These are phyloP conservation scores for Cyclopterus lumpus DNA, from an alignment of 2,797 vertebrate genomes.

Conservation along the genomic window DNA sequence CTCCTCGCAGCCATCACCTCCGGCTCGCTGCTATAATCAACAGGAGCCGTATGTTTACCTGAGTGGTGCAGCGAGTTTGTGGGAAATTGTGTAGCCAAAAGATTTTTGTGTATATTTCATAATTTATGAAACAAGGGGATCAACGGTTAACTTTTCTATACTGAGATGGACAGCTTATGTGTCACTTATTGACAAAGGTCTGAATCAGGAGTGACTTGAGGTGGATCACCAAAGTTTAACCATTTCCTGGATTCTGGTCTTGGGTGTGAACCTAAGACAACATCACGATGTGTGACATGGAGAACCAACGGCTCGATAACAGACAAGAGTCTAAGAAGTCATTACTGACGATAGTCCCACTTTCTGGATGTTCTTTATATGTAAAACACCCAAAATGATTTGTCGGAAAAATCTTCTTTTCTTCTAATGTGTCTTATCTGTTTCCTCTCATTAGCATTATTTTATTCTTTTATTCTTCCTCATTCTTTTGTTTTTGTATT, in stretches of 20 bases:
- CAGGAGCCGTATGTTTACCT: constrained; percentile 19
- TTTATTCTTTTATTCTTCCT: neutral
- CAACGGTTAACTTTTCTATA: neutral
- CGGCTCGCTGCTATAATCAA: constrained; percentile 29
- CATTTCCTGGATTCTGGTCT: constrained; percentile 26
- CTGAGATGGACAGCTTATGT: neutral
- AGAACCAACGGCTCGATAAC: constrained; percentile 14
- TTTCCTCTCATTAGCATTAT: neutral
- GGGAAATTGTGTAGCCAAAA: neutral
- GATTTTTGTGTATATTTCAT: neutral
- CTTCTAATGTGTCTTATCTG: neutral
- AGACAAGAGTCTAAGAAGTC: neutral
- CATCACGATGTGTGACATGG: neutral
- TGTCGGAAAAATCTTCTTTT: neutral
- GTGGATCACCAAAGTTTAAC: constrained; percentile 11
- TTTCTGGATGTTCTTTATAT: neutral
- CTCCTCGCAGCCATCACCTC: constrained; percentile 54
- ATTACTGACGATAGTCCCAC: neutral
- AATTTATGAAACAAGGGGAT: neutral
- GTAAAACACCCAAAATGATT: neutral
- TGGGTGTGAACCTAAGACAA: constrained; percentile 15
- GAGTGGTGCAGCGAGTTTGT: neutral
- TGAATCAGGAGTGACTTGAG: constrained; percentile 7
- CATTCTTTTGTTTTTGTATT: neutral
- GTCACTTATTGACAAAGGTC: constrained; percentile 13